These are phyloP conservation scores for Aromia moschata DNA, from an alignment of 2,888 invertebrate species.

Conservation along the genomic window DNA sequence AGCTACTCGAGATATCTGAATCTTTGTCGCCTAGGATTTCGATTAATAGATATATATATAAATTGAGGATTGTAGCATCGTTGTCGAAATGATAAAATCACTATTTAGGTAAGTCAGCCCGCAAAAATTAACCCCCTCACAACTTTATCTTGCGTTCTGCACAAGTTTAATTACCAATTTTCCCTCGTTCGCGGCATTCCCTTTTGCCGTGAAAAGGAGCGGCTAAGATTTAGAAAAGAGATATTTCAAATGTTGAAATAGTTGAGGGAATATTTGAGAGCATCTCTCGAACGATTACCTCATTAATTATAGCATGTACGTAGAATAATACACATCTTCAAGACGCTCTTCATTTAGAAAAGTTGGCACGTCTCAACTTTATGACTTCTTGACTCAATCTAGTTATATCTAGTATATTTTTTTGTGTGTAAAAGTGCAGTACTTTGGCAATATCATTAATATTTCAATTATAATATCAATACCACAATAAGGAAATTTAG, in stretches of 20 bases:
- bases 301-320: too few species aligned
- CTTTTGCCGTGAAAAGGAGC: neutral
- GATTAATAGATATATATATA: neutral
- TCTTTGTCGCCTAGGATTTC: neutral
- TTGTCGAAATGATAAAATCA: neutral
- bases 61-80: neutral
- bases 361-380: too few species aligned
- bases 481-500: too few species aligned
- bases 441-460: too few species aligned
- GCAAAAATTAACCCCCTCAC: constrained; percentile 7
- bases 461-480: too few species aligned
- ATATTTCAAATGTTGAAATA: neutral
- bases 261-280: neutral
- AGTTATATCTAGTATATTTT: too few species aligned
- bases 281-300: too few species aligned
- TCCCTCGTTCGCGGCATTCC: neutral
- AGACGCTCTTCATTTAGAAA: too few species aligned
- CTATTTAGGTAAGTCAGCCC: neutral
- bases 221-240: neutral
- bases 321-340: too few species aligned
- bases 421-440: too few species aligned
- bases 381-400: too few species aligned
- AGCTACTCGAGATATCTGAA: too few species aligned
- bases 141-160: constrained; percentile 12
- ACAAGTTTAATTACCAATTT: constrained; percentile 16